Percentiles rank a stretch among this genome's conserved stretches.
These are phyloP conservation scores for Clitarchus hookeri DNA, from an alignment of 2,888 invertebrate species.

Conservation along the genomic window DNA sequence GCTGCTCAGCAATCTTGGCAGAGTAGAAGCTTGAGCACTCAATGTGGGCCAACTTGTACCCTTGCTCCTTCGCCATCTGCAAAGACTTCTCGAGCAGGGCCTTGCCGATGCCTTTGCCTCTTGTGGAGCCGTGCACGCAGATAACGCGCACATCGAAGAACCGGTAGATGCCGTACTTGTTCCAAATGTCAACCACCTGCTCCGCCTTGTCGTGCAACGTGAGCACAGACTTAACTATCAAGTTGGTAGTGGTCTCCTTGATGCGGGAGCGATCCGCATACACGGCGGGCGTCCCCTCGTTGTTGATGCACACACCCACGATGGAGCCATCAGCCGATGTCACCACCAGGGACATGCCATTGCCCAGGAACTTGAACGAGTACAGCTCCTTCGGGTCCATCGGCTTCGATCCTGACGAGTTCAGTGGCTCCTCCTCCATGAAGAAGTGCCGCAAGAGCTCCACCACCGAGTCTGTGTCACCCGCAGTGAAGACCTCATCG, in stretches of 20 bases:
- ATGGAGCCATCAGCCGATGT: constrained; percentile 18
- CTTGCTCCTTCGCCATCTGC: constrained; percentile 23
- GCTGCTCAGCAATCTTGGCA: constrained; percentile 17
- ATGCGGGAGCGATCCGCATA: neutral
- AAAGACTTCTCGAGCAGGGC: constrained; percentile 29
- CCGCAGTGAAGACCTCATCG: constrained; percentile 18
- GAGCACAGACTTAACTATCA: neutral
- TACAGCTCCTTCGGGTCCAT: constrained; percentile 17
- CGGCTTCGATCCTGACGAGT: neutral
- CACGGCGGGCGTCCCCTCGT: constrained; percentile 23
- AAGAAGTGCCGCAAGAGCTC: constrained; percentile 26
- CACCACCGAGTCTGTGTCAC: constrained; percentile 1
- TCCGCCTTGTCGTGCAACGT: constrained; percentile 11
- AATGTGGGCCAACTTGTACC: constrained; percentile 20
- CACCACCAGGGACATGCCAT: constrained; percentile 25
- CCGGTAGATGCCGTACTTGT: constrained; percentile 15
- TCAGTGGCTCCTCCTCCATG: constrained; percentile 27
- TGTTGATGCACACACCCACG: constrained; percentile 30
- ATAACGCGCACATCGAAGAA: constrained; percentile 28
- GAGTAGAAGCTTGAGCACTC: constrained; percentile 30
- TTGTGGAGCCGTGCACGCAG: constrained; percentile 7
- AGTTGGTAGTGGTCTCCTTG: constrained; percentile 16
- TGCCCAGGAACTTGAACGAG: constrained; percentile 22
- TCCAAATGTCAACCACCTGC: constrained; percentile 25
- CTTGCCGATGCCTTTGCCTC: constrained; percentile 29